phyloP scores from a whole-genome alignment of 2,888 invertebrate genomes.

The Drosophila subsilvestris region DNA sequence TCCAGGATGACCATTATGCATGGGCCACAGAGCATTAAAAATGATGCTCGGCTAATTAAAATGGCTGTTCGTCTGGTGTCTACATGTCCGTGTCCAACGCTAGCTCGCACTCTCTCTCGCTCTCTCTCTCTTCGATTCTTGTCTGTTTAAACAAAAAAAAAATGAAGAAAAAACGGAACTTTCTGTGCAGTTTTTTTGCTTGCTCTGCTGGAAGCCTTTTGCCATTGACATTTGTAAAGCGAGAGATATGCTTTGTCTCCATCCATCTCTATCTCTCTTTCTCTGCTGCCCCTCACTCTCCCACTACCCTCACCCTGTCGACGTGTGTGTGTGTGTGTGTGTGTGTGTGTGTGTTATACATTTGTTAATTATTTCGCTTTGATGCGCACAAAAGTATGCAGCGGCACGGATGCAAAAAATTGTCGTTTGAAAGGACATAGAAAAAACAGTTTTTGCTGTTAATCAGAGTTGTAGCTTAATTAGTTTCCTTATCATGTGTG shows the following conservation, averaged over 20 bases:
- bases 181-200: constrained; percentile 41
- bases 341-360: constrained; percentile 51
- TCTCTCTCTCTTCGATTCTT: constrained; percentile 1
- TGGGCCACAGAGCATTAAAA: constrained; percentile 35
- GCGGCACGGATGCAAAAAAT: constrained; percentile 49
- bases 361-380: constrained; percentile 78
- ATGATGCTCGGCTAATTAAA: constrained; percentile 66
- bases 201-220: constrained; percentile 36
- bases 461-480: constrained; percentile 72
- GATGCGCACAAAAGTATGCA: constrained; percentile 74
- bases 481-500: constrained; percentile 67
- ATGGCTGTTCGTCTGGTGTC: constrained; percentile 36
- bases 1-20: constrained; percentile 66
- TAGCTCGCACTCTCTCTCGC: not conserved
- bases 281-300: too few relatives aligned
- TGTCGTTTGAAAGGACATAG: constrained; percentile 61
- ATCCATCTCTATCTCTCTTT: constrained; percentile 2
- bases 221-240: constrained; percentile 70
- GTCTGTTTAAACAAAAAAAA: constrained; percentile 15
- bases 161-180: constrained; percentile 7
- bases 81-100: constrained; percentile 35
- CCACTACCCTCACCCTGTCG: too few relatives aligned
- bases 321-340: too few relatives aligned
- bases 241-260: constrained; percentile 25
- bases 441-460: constrained; percentile 65